These are phyloP conservation scores for Distichodus sexfasciatus DNA, from an alignment of 2,797 vertebrate genomes.

Conservation along the genomic window DNA sequence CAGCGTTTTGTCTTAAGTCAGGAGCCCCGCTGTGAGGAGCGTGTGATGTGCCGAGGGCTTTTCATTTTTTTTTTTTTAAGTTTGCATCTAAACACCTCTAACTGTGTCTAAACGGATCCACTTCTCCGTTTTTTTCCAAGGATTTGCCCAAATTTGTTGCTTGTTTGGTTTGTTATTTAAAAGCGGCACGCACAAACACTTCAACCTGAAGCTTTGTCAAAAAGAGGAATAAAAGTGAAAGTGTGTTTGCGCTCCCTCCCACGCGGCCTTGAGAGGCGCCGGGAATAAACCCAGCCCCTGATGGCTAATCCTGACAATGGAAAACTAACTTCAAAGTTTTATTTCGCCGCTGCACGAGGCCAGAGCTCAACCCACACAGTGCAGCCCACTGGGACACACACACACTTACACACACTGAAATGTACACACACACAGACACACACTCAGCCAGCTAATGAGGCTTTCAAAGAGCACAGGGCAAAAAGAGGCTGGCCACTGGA, in stretches of 20 bases:
- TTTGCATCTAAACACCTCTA: too few species aligned
- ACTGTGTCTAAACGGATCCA: too few species aligned
- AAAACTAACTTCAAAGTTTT: slow-evolving; percentile 79
- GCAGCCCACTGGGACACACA: slow-evolving; percentile 71
- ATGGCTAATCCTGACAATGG: slow-evolving; percentile 78
- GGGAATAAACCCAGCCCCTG: slow-evolving; percentile 74
- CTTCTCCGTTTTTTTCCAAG: too few species aligned
- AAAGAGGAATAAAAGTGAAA: slow-evolving; percentile 64
- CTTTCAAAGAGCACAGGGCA: slow-evolving; percentile 76
- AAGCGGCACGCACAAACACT: background rate
- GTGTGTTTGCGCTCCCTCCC: slow-evolving; percentile 63
- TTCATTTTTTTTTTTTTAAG: too few species aligned
- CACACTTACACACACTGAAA: slow-evolving; percentile 29
- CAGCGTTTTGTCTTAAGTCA: too few species aligned
- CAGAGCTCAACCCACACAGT: slow-evolving; percentile 51
- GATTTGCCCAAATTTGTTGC: too few species aligned
- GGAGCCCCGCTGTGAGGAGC: too few species aligned
- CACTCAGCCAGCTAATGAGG: slow-evolving; percentile 79
- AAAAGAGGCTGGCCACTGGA: slow-evolving; percentile 73
- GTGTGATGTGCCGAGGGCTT: too few species aligned
- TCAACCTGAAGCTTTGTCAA: slow-evolving; percentile 48
- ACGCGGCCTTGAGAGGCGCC: slow-evolving; percentile 65
- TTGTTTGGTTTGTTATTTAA: background rate
- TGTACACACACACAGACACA: slow-evolving; percentile 56
- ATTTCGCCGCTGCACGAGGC: slow-evolving; percentile 71